These are phyloP conservation scores for Eudasyphora cyanicolor DNA, from an alignment of 2,888 invertebrate species.

Conservation along the genomic window DNA sequence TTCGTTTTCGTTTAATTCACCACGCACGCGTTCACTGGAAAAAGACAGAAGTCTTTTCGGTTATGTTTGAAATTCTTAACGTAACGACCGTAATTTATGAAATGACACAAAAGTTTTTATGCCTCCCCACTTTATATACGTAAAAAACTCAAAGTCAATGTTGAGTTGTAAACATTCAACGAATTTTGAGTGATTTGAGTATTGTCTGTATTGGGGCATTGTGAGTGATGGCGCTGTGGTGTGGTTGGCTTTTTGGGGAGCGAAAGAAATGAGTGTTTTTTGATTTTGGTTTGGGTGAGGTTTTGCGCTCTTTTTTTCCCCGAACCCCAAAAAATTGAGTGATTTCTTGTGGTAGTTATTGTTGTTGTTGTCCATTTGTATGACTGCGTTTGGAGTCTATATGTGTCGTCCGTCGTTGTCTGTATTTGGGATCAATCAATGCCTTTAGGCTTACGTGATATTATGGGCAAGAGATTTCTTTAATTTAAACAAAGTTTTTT, in stretches of 20 bases:
- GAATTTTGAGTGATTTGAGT: conserved; percentile 57
- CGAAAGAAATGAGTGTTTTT: conserved; percentile 12
- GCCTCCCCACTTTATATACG: conserved; percentile 77
- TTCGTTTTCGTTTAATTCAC: conserved; percentile 68
- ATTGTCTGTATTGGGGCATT: not conserved
- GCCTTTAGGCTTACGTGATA: conserved; percentile 50
- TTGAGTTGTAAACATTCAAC: conserved; percentile 36
- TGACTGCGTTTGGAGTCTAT: no score
- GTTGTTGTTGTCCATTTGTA: not conserved
- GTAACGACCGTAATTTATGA: conserved; percentile 70
- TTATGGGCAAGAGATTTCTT: conserved; percentile 26
- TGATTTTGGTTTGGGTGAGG: conserved; percentile 31
- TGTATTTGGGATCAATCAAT: conserved; percentile 25
- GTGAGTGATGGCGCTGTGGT: not conserved
- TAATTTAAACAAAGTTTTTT: conserved; percentile 7
- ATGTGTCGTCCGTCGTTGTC: no score
- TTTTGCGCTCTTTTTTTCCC: conserved; percentile 23
- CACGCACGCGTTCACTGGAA: conserved; percentile 5
- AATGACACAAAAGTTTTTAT: conserved; percentile 77
- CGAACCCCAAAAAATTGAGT: not conserved
- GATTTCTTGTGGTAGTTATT: no score
- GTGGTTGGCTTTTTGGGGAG: conserved; percentile 27
- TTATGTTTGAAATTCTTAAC: conserved; percentile 64
- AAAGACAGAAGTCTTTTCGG: conserved; percentile 33
- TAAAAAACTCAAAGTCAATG: conserved; percentile 50